Evolutionary conservation across 1,140 invertebrate species (phyloP).

Genomic region (Zaprionus vittiger): DNA sequence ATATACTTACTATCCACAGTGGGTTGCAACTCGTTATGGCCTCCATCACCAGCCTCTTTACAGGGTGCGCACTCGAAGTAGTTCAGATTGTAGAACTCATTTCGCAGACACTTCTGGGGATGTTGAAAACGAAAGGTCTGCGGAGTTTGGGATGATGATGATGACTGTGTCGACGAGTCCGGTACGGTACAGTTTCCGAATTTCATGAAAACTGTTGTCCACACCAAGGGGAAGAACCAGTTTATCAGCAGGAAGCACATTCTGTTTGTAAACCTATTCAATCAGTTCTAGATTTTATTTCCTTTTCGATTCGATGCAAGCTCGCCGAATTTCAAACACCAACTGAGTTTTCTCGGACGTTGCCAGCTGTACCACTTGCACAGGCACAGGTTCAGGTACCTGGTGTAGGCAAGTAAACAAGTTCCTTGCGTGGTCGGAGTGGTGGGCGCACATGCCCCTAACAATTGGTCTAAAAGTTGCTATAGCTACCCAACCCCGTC

Average conservation of each 20-base stretch:
- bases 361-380: slow-evolving; percentile 55
- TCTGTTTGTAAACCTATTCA: slow-evolving; percentile 17
- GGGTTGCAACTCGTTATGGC: slow-evolving; percentile 63
- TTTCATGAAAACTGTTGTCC: slow-evolving; percentile 29
- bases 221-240: slow-evolving; percentile 46
- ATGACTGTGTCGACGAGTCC: slow-evolving; percentile 30
- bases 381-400: slow-evolving; percentile 29
- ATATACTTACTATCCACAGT: slow-evolving; percentile 69
- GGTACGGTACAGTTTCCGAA: slow-evolving; percentile 35
- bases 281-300: background rate
- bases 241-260: slow-evolving; percentile 51
- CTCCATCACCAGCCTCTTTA: slow-evolving; percentile 48
- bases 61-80: slow-evolving; percentile 69
- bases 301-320: slow-evolving; percentile 20
- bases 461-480: slow-evolving; percentile 68
- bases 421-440: slow-evolving; percentile 17
- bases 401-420: slow-evolving; percentile 69
- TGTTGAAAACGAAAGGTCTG: slow-evolving; percentile 65
- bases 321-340: slow-evolving; percentile 49
- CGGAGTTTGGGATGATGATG: slow-evolving; percentile 44
- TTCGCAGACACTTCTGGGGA: slow-evolving; percentile 56
- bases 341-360: slow-evolving; percentile 50
- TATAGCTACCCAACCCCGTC: slow-evolving; percentile 73
- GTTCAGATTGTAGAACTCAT: slow-evolving; percentile 80
- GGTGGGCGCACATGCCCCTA: slow-evolving; percentile 33